Conservation (phyloP, 2,113 vertebrate species). For the Otus sunia region DNA sequence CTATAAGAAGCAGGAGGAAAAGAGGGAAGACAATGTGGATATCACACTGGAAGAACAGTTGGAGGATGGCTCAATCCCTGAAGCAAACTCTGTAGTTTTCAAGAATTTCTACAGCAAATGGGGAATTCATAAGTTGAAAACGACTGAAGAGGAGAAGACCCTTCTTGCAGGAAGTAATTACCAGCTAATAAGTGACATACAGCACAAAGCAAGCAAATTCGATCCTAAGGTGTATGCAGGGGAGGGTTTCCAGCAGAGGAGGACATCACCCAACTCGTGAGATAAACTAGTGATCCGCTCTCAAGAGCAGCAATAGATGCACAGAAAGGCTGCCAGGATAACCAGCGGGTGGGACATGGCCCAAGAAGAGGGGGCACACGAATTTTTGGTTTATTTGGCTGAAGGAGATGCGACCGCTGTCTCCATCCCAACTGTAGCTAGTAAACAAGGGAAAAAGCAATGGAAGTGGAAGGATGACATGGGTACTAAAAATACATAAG, state of each 20-base stretch:
- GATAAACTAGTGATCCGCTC: background rate
- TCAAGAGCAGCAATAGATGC: background rate
- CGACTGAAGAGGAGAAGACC: background rate
- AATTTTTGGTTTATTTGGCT: background rate
- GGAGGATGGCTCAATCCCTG: background rate
- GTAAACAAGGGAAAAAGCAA: background rate
- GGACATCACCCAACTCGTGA: background rate
- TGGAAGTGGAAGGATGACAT: background rate
- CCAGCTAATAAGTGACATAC: background rate
- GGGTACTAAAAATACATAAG: background rate
- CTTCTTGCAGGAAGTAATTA: background rate
- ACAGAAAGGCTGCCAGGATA: background rate
- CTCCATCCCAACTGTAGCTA: background rate
- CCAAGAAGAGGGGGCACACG: background rate
- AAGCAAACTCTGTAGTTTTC: background rate
- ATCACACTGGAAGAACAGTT: background rate
- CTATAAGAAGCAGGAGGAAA: background rate
- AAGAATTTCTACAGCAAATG: background rate
- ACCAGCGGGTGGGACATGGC: background rate
- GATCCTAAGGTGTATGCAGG: background rate
- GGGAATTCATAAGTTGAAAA: background rate
- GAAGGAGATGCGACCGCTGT: background rate
- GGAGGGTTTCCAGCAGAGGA: background rate
- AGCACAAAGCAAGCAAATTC: background rate
- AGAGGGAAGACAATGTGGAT: background rate